Evolutionary conservation across 1,140 invertebrate species (phyloP).

Genomic region (Cardiocondyla obscurior): DNA sequence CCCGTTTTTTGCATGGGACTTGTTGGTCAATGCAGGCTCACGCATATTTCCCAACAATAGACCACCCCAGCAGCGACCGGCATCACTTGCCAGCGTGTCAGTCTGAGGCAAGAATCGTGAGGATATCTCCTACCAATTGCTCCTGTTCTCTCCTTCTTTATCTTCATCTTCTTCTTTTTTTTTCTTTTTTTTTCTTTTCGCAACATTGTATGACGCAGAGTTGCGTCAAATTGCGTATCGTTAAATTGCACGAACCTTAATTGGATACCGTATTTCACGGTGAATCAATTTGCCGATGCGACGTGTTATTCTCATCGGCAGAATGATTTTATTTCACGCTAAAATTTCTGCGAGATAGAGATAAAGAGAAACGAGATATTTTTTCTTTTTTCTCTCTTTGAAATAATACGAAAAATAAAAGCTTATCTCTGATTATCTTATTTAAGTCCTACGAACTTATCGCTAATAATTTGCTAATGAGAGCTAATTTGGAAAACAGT

Average conservation of each 20-base stretch:
- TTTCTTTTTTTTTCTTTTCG: conserved; percentile 13
- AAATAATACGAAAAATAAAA: background rate
- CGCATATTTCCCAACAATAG: conserved; percentile 45
- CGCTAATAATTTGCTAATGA: background rate
- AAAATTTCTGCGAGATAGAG: background rate
- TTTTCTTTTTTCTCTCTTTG: background rate
- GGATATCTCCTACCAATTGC: background rate
- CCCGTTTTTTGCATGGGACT: conserved; percentile 42
- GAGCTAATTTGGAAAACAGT: background rate
- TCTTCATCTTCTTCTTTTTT: no score
- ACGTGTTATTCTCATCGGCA: background rate
- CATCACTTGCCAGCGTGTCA: no score
- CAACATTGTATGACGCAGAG: background rate
- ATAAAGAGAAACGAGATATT: background rate
- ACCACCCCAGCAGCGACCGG: background rate
- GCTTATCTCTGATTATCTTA: background rate
- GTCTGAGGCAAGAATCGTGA: background rate
- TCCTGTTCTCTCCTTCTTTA: background rate
- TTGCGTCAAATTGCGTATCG: background rate
- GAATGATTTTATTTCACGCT: background rate
- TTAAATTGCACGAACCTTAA: background rate
- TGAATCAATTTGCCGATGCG: conserved; percentile 1
- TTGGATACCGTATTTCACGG: background rate
- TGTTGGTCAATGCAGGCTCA: conserved; percentile 5
- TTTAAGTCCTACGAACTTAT: background rate